These are phyloP conservation scores for Aurelia coerulea DNA, from an alignment of 30 jellyfish, hydroid and myxozoan genomes.

Conservation along the genomic window DNA sequence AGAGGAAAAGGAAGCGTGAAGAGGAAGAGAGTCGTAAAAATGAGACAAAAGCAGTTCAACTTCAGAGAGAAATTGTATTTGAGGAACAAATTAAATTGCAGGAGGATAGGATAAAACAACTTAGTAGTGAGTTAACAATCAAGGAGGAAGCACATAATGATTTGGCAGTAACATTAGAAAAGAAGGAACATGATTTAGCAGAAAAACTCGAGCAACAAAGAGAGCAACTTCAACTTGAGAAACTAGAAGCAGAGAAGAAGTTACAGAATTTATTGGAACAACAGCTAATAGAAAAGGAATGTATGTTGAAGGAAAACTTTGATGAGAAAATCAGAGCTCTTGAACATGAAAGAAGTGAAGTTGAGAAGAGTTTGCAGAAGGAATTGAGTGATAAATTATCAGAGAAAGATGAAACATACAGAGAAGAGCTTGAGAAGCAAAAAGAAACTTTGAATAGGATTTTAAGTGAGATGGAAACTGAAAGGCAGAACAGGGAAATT, in stretches of 20 bases:
- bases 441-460: conserved; percentile 51
- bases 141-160: conserved; percentile 74
- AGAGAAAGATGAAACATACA: conserved; percentile 81
- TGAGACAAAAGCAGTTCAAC: neutral
- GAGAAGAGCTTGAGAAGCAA: conserved; percentile 85
- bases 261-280: conserved; percentile 66
- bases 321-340: conserved; percentile 71
- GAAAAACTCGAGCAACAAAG: conserved; percentile 70
- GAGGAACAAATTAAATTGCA: conserved; percentile 74
- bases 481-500: conserved; percentile 52
- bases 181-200: conserved; percentile 68
- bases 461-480: conserved; percentile 70
- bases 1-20: conserved; percentile 10
- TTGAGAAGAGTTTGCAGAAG: conserved; percentile 78
- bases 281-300: conserved; percentile 81
- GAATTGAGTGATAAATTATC: conserved; percentile 69
- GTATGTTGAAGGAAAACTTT: conserved; percentile 54
- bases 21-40: neutral
- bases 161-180: conserved; percentile 56
- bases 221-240: conserved; percentile 68
- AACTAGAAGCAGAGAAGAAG: conserved; percentile 69
- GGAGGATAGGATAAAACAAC: conserved; percentile 62
- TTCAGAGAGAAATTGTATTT: conserved; percentile 4
- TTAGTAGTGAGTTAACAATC: conserved; percentile 34
- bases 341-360: conserved; percentile 65